These are phyloP conservation scores for Neoitamus cyanurus DNA, from an alignment of 2,888 invertebrate species.

Conservation along the genomic window DNA sequence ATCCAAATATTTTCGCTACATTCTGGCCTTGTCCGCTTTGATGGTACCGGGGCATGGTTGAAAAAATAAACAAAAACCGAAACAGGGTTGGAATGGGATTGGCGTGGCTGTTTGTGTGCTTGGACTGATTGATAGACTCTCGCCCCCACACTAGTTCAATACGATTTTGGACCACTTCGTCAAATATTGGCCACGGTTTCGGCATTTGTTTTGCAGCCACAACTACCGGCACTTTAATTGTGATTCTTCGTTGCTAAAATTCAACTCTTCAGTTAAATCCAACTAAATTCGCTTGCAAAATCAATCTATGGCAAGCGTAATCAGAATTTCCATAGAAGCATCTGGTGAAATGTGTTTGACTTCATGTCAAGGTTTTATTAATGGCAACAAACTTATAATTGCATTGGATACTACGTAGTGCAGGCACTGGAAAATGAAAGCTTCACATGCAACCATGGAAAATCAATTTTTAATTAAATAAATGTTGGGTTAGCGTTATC, in stretches of 20 bases:
- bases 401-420: no score
- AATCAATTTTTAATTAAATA: no score
- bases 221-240: slow-evolving; percentile 3
- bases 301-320: not conserved
- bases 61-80: slow-evolving; percentile 34
- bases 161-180: slow-evolving; percentile 14
- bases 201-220: not conserved
- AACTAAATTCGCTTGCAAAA: slow-evolving; percentile 1
- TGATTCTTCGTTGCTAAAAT: not conserved
- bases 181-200: not conserved
- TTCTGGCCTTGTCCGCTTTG: slow-evolving; percentile 21
- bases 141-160: not conserved
- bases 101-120: not conserved
- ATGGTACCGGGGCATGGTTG: not conserved
- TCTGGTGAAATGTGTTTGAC: not conserved
- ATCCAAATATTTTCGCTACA: slow-evolving; percentile 36
- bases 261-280: not conserved
- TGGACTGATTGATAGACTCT: slow-evolving; percentile 20
- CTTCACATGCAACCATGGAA: not conserved
- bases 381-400: not conserved
- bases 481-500: no score
- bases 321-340: not conserved
- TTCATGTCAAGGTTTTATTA: not conserved
- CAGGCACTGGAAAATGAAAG: not conserved
- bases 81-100: not conserved